These are phyloP conservation scores for Melanocharis versteri DNA, from an alignment of 2,113 vertebrate genomes.

Conservation along the genomic window DNA sequence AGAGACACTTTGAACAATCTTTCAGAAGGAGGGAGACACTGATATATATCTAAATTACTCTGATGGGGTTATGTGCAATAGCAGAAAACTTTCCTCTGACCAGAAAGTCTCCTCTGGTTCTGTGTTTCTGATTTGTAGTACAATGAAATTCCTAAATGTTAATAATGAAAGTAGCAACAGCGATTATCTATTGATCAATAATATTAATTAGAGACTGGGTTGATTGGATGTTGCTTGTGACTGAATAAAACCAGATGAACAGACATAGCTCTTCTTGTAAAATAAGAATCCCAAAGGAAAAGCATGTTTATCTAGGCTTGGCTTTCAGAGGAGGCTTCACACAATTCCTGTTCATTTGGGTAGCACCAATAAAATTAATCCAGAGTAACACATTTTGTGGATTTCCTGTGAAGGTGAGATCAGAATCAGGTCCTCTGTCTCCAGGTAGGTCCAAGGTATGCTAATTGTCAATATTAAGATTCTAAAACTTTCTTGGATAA, in stretches of 20 bases:
- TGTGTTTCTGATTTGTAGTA: neutral
- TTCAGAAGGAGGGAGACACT: neutral
- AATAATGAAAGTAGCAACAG: neutral
- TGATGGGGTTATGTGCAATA: neutral
- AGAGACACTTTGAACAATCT: neutral
- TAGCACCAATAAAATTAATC: neutral
- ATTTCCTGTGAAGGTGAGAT: neutral
- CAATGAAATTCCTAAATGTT: neutral
- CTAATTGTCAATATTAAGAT: neutral
- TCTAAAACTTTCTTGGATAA: neutral
- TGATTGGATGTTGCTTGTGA: neutral
- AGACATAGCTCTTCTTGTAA: neutral
- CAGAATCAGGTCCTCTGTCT: neutral
- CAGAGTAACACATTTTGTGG: neutral
- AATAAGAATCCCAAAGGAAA: neutral
- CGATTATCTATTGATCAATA: neutral
- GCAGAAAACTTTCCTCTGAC: neutral
- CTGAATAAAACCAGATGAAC: neutral
- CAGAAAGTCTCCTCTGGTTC: neutral
- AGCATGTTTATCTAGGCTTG: neutral
- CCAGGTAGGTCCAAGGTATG: neutral
- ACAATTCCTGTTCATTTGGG: neutral
- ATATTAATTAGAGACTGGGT: neutral
- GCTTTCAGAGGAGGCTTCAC: neutral
- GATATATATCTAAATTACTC: neutral